Percentiles rank a stretch among this genome's conserved stretches.
Evolutionary conservation across 2,888 invertebrate species (phyloP).

Genomic region (Lepidonotus clava): DNA sequence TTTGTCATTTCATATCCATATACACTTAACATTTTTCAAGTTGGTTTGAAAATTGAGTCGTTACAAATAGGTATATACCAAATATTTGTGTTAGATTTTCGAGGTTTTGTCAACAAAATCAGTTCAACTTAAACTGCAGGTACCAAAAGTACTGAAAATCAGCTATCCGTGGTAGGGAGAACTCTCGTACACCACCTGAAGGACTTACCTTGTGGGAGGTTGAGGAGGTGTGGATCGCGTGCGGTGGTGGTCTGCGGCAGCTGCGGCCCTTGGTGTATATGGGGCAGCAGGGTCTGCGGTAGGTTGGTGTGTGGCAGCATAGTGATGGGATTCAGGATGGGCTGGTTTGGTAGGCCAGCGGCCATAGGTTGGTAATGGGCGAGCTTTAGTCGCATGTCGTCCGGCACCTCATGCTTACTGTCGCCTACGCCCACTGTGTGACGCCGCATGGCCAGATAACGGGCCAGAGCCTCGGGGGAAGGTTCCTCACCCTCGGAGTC

Average conservation of each 20-base stretch:
- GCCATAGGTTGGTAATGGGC: slow-evolving; percentile 71
- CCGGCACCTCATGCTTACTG: slow-evolving; percentile 88
- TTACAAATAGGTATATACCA: no score
- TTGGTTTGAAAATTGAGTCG: no score
- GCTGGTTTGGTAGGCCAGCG: slow-evolving; percentile 70
- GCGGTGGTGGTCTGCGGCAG: slow-evolving; percentile 79
- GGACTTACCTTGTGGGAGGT: slow-evolving; percentile 50
- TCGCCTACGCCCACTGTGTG: slow-evolving; percentile 96
- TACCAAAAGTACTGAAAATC: no score
- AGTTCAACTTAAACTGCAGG: no score
- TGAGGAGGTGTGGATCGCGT: slow-evolving; percentile 19
- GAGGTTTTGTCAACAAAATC: no score
- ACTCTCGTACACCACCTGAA: no score
- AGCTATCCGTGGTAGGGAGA: no score
- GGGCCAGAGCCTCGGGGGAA: slow-evolving; percentile 79
- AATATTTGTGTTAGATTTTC: no score
- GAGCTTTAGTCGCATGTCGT: slow-evolving; percentile 75
- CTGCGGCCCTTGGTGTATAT: slow-evolving; percentile 86
- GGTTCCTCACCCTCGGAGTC: slow-evolving; percentile 79
- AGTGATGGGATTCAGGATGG: slow-evolving; percentile 61
- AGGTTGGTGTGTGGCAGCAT: slow-evolving; percentile 90
- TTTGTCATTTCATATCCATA: no score
- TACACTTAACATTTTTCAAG: no score
- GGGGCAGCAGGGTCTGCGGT: slow-evolving; percentile 89
- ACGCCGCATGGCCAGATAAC: slow-evolving; percentile 86